Evolutionary conservation across 2,797 vertebrate species (phyloP), one percentile per base, ranked within the genome.

Genomic region (Otolemur crassicaudatus): DNA sequence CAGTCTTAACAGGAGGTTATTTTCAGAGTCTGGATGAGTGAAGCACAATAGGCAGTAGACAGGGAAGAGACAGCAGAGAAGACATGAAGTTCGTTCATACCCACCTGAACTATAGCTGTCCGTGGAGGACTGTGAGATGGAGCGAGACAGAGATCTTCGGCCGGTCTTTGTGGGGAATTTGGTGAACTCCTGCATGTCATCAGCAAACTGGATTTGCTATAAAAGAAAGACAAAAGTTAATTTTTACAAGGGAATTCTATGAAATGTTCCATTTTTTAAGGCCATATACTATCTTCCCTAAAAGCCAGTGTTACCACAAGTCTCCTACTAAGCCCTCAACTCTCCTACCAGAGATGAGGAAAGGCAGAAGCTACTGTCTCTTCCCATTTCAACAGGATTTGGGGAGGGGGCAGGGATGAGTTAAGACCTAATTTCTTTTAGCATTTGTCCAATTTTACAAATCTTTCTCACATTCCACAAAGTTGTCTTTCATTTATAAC

Each of bases 81-180:
- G 63, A 79, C 79, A 40, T 3, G 23, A 61, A 53, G 25, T 10
- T 49, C 31, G 76, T 5, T 49, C 34, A 77, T 25, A 97, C 92
- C 90, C 98, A 99, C 99, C 99, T 56, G 99, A 99, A 98, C 99
- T 99, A 98, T 99, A 99, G 99, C 99, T 99, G 99, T 99, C 99
- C 0, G 99, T 99, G 97, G 99, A 99, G 43, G 99, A 99, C 98
- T 99, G 99, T 0, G 99, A 99, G 98, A 99, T 99, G 97, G 99
- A 99, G 46, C 99, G 99, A 34, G 99, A 99, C 43, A 99, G 98
- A 85, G 99, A 99, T 60, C 99, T 99, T 0, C 99, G 99, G 56
- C 99, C 99, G 0, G 99, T 99, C 98, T 99, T 99, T 82, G 99
- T 99, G 0, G 99, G 99, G 95, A 99, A 99, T 97, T 99, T 99